Evolutionary conservation across 1,140 invertebrate genomes (phyloP).

Genomic region (Ganaspis sp.): DNA sequence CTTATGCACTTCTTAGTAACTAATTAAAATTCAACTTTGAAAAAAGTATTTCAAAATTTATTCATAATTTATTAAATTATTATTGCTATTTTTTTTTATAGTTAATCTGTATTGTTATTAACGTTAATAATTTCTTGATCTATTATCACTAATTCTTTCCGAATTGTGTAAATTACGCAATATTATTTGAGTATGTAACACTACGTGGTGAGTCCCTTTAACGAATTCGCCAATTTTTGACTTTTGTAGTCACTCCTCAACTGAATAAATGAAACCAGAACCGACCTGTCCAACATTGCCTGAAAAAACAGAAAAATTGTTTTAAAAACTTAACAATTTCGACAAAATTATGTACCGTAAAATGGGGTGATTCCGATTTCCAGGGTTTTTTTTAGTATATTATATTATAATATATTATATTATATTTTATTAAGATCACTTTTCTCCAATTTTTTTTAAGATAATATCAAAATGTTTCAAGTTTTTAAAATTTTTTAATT

Average conservation of each 20-base stretch:
- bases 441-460: no score
- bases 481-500: no score
- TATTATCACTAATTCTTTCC: not conserved
- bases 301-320: conserved; percentile 75
- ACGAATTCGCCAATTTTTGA: conserved; percentile 84
- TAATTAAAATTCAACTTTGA: no score
- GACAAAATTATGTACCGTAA: no score
- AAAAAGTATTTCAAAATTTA: no score
- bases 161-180: not conserved
- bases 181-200: not conserved
- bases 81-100: not conserved
- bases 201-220: conserved; percentile 77
- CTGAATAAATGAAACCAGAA: conserved; percentile 94
- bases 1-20: no score
- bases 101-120: not conserved
- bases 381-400: no score
- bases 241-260: conserved; percentile 94
- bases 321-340: no score
- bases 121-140: not conserved
- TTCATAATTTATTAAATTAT: no score
- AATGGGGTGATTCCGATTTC: no score
- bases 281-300: conserved; percentile 90
- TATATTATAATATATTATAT: conserved; percentile 15
- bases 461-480: no score
- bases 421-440: no score